Conservation (phyloP, 2,888 invertebrate genomes). For the Erebia epiphron region DNA sequence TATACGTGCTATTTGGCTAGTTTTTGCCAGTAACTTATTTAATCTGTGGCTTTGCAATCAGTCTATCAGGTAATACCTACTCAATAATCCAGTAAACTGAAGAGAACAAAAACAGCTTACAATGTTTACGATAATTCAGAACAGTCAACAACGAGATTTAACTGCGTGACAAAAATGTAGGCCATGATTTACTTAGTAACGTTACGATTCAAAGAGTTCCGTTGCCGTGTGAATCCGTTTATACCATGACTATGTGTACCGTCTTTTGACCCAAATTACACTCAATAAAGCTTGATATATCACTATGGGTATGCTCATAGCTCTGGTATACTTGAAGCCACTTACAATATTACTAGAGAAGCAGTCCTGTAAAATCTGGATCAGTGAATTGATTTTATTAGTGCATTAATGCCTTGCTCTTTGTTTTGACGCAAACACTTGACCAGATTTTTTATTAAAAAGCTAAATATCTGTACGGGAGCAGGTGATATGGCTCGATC, state of each 20-base stretch:
- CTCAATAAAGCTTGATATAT: conserved; percentile 12
- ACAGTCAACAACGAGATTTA: conserved; percentile 30
- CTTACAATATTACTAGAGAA: not conserved
- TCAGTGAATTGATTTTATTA: no score
- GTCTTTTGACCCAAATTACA: conserved; percentile 33
- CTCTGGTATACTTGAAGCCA: not conserved
- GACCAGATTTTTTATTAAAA: no score
- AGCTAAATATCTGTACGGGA: no score
- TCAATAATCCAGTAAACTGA: no score
- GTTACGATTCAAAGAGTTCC: conserved; percentile 44
- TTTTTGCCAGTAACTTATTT: no score
- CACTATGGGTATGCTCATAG: not conserved
- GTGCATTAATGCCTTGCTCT: not conserved
- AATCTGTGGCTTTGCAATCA: no score
- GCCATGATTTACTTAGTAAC: conserved; percentile 43
- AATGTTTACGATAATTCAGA: conserved; percentile 26
- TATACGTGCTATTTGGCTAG: no score
- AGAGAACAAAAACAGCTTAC: not conserved
- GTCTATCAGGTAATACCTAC: no score
- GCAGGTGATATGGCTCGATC: no score
- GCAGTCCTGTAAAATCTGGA: not conserved
- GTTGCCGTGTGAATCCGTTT: conserved; percentile 45
- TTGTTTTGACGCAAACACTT: not conserved
- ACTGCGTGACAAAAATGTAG: conserved; percentile 41
- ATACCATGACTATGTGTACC: conserved; percentile 36